A percentile compares a stretch with the other conserved stretches of the same genome.
Conservation (phyloP, 2,888 invertebrate species). For the Drosophila meridiana region DNA sequence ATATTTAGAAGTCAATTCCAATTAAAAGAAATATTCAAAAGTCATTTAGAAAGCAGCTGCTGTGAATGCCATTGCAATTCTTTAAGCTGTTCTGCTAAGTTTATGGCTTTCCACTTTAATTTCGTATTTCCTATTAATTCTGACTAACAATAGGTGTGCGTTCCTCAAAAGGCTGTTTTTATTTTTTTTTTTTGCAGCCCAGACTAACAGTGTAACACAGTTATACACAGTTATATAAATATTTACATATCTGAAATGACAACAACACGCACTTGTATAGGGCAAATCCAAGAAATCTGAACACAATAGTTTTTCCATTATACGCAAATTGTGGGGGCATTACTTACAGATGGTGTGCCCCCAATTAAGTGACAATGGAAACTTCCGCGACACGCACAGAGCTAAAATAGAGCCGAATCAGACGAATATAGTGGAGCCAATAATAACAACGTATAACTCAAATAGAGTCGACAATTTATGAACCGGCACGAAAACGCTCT, state of each 20-base stretch:
- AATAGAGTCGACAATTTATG: slow-evolving; percentile 35
- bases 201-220: slow-evolving; percentile 10
- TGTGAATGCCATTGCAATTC: background rate
- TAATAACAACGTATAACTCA: slow-evolving; percentile 16
- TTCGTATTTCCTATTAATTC: background rate
- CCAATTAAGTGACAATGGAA: slow-evolving; percentile 73
- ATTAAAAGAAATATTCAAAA: background rate
- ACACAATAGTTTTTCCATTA: slow-evolving; percentile 46
- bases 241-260: background rate
- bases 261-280: background rate
- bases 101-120: background rate
- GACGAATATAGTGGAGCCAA: slow-evolving; percentile 7
- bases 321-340: slow-evolving; percentile 36
- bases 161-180: slow-evolving; percentile 5
- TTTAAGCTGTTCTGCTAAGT: background rate
- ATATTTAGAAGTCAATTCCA: too few species aligned
- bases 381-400: slow-evolving; percentile 54
- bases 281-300: slow-evolving; percentile 32
- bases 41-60: background rate
- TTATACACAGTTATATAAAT: background rate
- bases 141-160: slow-evolving; percentile 11
- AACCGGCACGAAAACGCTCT: slow-evolving; percentile 21
- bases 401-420: slow-evolving; percentile 5
- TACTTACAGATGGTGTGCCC: slow-evolving; percentile 34
- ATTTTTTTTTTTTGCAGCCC: slow-evolving; percentile 11